Percentiles rank a stretch among this genome's conserved stretches.
phyloP scores from a whole-genome alignment of 2,888 invertebrate genomes.

The Ptychoptera albimana region DNA sequence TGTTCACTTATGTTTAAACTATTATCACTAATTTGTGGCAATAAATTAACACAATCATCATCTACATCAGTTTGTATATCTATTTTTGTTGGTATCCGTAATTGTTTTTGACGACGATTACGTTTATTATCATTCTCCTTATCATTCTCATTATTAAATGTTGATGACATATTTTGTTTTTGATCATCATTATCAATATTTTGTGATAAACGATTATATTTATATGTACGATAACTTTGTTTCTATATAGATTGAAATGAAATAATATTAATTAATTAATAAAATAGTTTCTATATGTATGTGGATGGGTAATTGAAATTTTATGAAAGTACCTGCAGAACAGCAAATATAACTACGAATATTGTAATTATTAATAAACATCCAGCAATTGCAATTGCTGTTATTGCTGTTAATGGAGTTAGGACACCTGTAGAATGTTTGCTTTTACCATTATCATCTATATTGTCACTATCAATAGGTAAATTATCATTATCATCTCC shows the following conservation, averaged over 20 bases:
- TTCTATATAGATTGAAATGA: slow-evolving; percentile 15
- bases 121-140: slow-evolving; percentile 12
- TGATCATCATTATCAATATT: too few relatives aligned
- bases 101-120: slow-evolving; percentile 24
- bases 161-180: slow-evolving; percentile 7
- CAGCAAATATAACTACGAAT: slow-evolving; percentile 52
- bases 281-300: too few relatives aligned
- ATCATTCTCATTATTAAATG: slow-evolving; percentile 10
- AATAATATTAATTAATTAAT: too few relatives aligned
- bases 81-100: slow-evolving; percentile 19
- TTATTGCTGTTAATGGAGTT: slow-evolving; percentile 44
- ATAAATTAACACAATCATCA: slow-evolving; percentile 12
- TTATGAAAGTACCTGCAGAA: slow-evolving; percentile 47
- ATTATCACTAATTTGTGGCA: slow-evolving; percentile 1
- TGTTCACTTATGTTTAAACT: background rate
- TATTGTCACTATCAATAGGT: slow-evolving; percentile 2
- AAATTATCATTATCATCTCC: slow-evolving; percentile 11
- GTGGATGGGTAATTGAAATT: too few relatives aligned
- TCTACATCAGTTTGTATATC: slow-evolving; percentile 14
- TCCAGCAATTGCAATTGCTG: slow-evolving; percentile 47
- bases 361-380: slow-evolving; percentile 53
- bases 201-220: too few relatives aligned
- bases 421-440: slow-evolving; percentile 20
- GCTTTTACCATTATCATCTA: slow-evolving; percentile 1
- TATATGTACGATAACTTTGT: slow-evolving; percentile 15